Base-by-base conservation (phyloP, 2,797 vertebrate genomes). In the Borostomias antarcticus region DNA sequence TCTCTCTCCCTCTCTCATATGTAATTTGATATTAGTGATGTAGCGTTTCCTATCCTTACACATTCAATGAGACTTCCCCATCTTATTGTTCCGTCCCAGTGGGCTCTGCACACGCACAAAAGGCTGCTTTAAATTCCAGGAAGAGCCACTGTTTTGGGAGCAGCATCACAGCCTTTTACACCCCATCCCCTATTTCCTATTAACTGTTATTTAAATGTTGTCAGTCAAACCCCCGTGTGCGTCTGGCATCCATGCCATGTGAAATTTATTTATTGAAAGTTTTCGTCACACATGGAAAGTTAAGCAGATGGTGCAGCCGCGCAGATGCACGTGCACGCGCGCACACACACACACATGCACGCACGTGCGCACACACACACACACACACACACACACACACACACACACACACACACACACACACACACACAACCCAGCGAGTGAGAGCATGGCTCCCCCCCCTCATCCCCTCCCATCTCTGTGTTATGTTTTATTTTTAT, bases 231-330 rank as follows among this genome's bases (percentile, higher is more conserved):
- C 73, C n/a, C 67, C 72, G 74, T 78, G 85, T 89, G 85, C 89
- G 90, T 93, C 89, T 91, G 93, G 85, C 76, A 67, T 83, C 68
- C 79, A 72, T 87, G 84, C 82, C 81, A 64, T 79, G 82, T 85
- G 74, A 91, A 93, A 93, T 92, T 85, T 93, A 92, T 92, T 91
- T 92, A 89, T 88, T 91, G 89, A 94, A 94, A 95, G 92, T 94
- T 95, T 91, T 89, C 85, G 93, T 94, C 93, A 94, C 93, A 94
- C 93, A 91, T 93, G 93, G 85, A 91, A 94, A 94, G 93, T 95
- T 93, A 86, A 92, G 90, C 94, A 95, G 94, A 94, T 94, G 94
- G 92, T 88, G 86, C 90, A 90, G 88, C 81, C 80, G 82, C 80
- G 84, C 76, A 61, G 74, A 80, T 69, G 59, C 45, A 73, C 70